phyloP scores from a whole-genome alignment of 2,113 vertebrate species.

The Xenopus borealis region DNA sequence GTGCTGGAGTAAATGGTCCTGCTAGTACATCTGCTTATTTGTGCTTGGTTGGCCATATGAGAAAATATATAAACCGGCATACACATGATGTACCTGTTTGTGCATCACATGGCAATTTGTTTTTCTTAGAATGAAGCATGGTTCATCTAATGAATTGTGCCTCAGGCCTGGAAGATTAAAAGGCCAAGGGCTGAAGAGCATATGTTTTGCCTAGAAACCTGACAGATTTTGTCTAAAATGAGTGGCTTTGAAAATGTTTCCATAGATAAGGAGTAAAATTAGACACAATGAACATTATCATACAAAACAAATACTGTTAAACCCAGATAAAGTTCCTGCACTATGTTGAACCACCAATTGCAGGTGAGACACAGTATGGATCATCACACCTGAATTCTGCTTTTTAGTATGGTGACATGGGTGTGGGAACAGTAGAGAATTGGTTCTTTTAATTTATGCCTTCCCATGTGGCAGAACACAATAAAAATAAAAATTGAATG shows the following conservation, averaged over 20 bases:
- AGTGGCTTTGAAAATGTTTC: neutral
- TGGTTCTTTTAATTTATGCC: no score
- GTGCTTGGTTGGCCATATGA: slow-evolving; percentile 35
- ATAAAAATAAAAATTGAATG: no score
- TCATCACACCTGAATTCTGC: no score
- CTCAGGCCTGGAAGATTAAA: neutral
- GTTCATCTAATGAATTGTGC: neutral
- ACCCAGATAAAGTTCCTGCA: no score
- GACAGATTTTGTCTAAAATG: neutral
- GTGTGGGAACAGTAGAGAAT: no score
- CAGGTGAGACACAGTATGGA: no score
- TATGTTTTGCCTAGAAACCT: neutral
- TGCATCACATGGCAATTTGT: slow-evolving; percentile 2
- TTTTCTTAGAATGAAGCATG: neutral
- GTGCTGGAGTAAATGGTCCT: slow-evolving; percentile 39
- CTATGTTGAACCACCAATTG: no score
- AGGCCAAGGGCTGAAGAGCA: neutral
- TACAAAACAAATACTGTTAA: no score
- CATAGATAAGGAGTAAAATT: neutral
- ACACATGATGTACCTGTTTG: slow-evolving; percentile 19
- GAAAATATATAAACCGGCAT: slow-evolving; percentile 13
- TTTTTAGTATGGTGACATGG: no score
- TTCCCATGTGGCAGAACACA: no score
- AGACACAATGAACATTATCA: neutral
- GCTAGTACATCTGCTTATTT: slow-evolving; percentile 29